These are phyloP conservation scores for Tetrax tetrax DNA, from an alignment of 2,113 vertebrate species.

Conservation along the genomic window DNA sequence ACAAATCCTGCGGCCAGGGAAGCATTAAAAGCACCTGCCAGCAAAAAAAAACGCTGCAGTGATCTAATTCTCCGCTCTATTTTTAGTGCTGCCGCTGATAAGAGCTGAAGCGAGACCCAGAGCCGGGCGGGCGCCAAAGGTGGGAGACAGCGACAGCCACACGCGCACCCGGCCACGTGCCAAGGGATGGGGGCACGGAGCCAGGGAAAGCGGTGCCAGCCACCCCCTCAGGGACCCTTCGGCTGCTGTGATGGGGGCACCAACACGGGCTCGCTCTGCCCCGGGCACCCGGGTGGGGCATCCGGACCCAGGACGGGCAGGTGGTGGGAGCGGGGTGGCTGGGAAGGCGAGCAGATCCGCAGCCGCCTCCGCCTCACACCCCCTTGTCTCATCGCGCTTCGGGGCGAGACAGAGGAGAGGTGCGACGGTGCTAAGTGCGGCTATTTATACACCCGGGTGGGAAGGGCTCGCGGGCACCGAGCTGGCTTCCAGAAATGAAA, in stretches of 20 bases:
- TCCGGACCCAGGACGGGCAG: neutral
- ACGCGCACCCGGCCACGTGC: neutral
- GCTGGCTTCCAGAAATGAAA: neutral
- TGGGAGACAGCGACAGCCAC: neutral
- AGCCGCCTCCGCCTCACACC: neutral
- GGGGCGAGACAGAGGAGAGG: neutral
- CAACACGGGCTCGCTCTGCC: neutral
- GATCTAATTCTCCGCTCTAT: neutral
- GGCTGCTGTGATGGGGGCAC: neutral
- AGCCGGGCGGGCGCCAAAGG: neutral
- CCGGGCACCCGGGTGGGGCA: accelerated
- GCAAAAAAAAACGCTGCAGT: neutral
- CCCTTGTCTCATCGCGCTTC: neutral
- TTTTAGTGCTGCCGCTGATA: neutral
- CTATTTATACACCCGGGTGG: neutral
- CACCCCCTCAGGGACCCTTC: accelerated
- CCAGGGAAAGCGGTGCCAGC: neutral
- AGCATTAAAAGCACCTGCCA: neutral
- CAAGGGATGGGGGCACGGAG: accelerated
- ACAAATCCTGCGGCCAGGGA: accelerated
- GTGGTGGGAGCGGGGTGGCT: neutral
- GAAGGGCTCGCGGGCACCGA: neutral
- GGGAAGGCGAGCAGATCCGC: accelerated
- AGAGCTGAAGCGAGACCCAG: neutral
- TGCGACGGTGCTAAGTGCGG: neutral